phyloP scores from a whole-genome alignment of 2,797 vertebrate genomes.

The Crypturellus tataupa region DNA sequence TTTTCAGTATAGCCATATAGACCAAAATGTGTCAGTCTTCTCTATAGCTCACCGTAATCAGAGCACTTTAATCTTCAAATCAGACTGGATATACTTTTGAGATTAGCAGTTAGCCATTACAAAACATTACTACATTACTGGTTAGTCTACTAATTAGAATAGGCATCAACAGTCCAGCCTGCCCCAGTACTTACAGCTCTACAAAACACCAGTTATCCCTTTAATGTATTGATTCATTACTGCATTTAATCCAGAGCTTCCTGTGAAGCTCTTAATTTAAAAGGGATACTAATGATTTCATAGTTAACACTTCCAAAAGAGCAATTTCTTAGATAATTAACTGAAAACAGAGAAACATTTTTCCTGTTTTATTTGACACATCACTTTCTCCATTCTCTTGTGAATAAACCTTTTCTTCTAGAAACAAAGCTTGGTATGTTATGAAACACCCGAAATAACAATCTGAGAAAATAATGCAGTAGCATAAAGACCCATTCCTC shows the following conservation, averaged over 20 bases:
- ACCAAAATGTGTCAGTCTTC: not conserved
- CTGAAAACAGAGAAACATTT: not conserved
- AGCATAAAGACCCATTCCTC: not conserved
- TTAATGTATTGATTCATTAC: not conserved
- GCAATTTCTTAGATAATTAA: not conserved
- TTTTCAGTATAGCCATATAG: not conserved
- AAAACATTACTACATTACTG: not conserved
- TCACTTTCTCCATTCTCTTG: not conserved
- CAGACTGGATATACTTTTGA: constrained; percentile 12
- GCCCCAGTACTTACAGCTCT: constrained; percentile 5
- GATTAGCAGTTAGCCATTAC: not conserved
- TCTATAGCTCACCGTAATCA: not conserved
- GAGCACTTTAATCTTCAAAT: not conserved
- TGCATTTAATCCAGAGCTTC: constrained; percentile 25
- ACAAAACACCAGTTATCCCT: not conserved
- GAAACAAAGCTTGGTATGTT: not conserved
- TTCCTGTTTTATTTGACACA: not conserved
- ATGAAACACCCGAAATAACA: not conserved
- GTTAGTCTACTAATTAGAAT: not conserved
- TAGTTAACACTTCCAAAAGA: not conserved
- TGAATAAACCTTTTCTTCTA: not conserved
- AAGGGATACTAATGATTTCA: not conserved
- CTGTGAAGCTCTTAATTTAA: constrained; percentile 25
- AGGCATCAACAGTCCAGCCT: not conserved
- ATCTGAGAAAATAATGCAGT: not conserved